phyloP scores from a whole-genome alignment of 2,888 invertebrate genomes.

The Fragum fragum region DNA sequence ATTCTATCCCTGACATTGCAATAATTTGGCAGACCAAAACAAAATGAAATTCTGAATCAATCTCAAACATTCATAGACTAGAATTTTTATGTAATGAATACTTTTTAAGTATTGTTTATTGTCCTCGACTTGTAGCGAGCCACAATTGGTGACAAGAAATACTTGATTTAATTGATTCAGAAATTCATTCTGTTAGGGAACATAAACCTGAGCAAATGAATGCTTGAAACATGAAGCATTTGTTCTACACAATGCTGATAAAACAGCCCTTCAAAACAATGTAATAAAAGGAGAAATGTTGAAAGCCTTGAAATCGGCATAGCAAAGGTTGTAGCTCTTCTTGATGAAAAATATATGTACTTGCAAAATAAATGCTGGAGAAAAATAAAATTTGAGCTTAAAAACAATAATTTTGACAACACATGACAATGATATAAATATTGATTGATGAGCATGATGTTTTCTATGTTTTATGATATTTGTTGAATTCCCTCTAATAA shows the following conservation, averaged over 20 bases:
- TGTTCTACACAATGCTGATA: conserved; percentile 25
- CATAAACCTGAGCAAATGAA: conserved; percentile 19
- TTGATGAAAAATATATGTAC: not conserved
- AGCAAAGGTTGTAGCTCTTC: not conserved
- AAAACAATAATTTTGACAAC: no score
- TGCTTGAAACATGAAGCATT: conserved; percentile 32
- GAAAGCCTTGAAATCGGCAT: not conserved
- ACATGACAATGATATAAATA: no score
- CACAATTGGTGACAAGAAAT: no score
- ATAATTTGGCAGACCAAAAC: not conserved
- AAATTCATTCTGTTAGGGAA: not conserved
- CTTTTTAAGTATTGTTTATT: no score
- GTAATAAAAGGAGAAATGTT: not conserved
- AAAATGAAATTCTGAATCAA: not conserved
- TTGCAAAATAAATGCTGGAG: not conserved
- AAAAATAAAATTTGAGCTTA: no score
- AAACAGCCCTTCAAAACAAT: not conserved
- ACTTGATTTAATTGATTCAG: not conserved
- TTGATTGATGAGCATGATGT: no score
- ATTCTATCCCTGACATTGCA: not conserved
- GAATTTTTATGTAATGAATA: no score
- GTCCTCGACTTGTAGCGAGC: no score
- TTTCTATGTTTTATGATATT: no score
- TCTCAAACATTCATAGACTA: not conserved
- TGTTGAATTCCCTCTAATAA: no score